Base-by-base conservation (phyloP, 2,888 invertebrate genomes). In the Crioceris asparagi region DNA sequence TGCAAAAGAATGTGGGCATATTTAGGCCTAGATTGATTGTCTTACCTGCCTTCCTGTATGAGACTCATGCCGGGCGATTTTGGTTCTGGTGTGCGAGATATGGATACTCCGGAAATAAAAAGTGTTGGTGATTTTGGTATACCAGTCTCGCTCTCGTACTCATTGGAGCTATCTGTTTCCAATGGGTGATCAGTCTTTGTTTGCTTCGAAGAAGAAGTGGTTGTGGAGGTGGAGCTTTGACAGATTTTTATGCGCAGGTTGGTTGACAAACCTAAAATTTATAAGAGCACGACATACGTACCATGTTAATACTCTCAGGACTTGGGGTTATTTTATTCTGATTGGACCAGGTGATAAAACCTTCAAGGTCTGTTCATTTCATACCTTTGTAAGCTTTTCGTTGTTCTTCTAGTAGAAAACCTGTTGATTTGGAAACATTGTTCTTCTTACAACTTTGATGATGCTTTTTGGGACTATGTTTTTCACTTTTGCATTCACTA, bases 101-200 rank as follows among this genome's bases (percentile, higher is more conserved):
- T 72, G n/a, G 71, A 70, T 7, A 72, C 71, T 16, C 72, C 72
- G 16, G 70, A 70, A 41, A 72, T 72, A 51, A 69, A 71, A n/a
- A 72, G 54, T 1, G 72, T 72, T 7, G 72, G 71, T 3, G 70
- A 70, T 50, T 69, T 69, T 8, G 71, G 71, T 31, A 71, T 70
- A 3, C 71, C 72, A 1, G 70, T 71, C 51, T 71, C 71, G n/a
- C 70, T 69, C 57, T 71, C 71, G 51, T 69, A 70, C 48, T 71
- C 70, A 47, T 69, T 68, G 6, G 67, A 67, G 50, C 68, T 68
- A 44, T 69, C 68, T 1, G 68, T 68, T 52, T 68, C 69, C 33
- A 69, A 46, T 10, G 59, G 49, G 36, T 58, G 58, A 14, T 49
- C 48, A 29, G 51, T 54, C 23, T 45, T 51, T 12, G 39, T 32